A percentile compares a stretch with the other conserved stretches of the same genome.
Conservation (phyloP, 2,888 invertebrate species). For the Nephrotoma appendiculata region DNA sequence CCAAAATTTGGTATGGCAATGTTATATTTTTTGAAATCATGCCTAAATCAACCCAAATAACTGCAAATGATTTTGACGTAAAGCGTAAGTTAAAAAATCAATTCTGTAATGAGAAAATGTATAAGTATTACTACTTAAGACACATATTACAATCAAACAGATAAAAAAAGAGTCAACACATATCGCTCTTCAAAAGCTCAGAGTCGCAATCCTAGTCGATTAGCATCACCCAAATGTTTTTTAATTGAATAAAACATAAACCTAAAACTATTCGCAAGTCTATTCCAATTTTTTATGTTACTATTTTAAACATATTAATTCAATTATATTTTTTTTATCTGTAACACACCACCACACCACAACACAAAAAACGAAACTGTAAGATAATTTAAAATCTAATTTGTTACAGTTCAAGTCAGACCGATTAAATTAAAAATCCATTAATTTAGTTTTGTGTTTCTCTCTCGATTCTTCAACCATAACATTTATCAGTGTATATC, state of each 20-base stretch:
- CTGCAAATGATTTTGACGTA: no score
- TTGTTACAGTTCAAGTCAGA: not conserved
- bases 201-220: no score
- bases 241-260: not conserved
- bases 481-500: not conserved
- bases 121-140: no score
- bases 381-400: not conserved
- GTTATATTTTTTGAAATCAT: no score
- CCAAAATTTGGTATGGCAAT: no score
- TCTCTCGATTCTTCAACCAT: not conserved
- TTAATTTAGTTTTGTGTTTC: not conserved
- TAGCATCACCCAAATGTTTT: not conserved
- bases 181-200: no score
- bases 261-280: not conserved
- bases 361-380: not conserved
- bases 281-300: not conserved
- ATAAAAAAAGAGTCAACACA: no score
- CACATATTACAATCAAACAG: no score
- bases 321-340: not conserved
- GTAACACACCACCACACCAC: not conserved
- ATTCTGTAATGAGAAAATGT: no score
- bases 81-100: no score
- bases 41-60: no score
- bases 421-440: not conserved
- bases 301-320: not conserved